Evolutionary conservation across 2,113 vertebrate species (phyloP).

Genomic region (Saguinus imperator): DNA sequence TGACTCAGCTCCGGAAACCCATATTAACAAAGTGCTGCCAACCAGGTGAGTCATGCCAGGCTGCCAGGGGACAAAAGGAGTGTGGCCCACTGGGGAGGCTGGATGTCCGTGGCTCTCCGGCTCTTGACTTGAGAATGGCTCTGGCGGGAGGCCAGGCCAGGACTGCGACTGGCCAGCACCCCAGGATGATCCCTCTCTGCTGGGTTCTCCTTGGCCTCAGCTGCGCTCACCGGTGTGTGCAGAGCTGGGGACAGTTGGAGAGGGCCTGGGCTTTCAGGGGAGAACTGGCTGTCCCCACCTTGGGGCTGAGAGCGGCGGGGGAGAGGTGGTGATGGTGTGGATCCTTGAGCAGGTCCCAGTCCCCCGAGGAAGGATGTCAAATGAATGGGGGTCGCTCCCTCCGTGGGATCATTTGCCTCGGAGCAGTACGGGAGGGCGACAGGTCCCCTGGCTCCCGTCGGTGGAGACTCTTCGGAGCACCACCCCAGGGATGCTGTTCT

Average conservation of each 20-base stretch:
- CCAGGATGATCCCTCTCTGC: background rate
- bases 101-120: background rate
- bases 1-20: slow-evolving; percentile 49
- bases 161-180: background rate
- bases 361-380: background rate
- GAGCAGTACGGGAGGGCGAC: background rate
- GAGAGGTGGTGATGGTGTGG: background rate
- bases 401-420: background rate
- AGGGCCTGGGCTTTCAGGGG: background rate
- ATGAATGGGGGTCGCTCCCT: background rate
- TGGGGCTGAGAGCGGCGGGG: background rate
- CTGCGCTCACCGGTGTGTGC: background rate
- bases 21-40: background rate
- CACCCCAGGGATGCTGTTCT: background rate
- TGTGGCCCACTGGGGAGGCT: background rate
- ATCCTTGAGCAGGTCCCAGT: background rate
- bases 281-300: background rate
- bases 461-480: background rate
- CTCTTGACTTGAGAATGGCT: background rate
- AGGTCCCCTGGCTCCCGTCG: background rate
- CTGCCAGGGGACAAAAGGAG: background rate
- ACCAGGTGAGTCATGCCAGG: slow-evolving; percentile 35
- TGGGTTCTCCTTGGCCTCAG: background rate
- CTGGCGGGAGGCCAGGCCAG: background rate
- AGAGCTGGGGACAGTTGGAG: background rate